These are phyloP conservation scores for Lacerta agilis DNA, from an alignment of 2,797 vertebrate genomes.

Conservation along the genomic window DNA sequence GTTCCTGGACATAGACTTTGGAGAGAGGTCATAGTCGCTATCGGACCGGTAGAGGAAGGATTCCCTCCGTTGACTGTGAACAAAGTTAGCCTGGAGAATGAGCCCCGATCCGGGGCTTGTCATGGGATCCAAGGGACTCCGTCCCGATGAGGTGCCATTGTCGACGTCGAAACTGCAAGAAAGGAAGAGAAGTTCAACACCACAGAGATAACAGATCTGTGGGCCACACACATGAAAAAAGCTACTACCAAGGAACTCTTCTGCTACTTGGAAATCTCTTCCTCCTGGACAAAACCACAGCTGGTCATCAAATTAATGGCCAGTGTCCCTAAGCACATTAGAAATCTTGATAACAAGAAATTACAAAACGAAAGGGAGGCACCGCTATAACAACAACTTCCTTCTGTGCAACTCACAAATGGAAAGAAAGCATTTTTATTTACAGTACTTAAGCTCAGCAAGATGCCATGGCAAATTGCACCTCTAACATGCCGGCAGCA, in stretches of 20 bases:
- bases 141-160: conserved; percentile 96
- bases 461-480: neutral
- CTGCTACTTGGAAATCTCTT: neutral
- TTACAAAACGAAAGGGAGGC: neutral
- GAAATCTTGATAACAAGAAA: neutral
- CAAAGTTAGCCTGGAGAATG: conserved; percentile 98
- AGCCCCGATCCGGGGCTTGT: conserved; percentile 97
- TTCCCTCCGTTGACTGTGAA: conserved; percentile 97
- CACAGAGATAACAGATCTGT: neutral
- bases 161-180: conserved; percentile 96
- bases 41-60: conserved; percentile 98
- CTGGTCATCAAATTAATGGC: neutral
- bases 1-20: conserved; percentile 99
- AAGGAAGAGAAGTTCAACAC: conserved; percentile 5
- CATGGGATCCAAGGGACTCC: conserved; percentile 98
- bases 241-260: neutral
- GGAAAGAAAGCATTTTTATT: neutral
- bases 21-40: conserved; percentile 98
- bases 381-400: neutral
- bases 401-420: neutral
- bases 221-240: neutral
- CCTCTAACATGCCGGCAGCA: neutral
- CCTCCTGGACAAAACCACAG: conserved; percentile 13
- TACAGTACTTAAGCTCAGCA: neutral
- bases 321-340: neutral